These are phyloP conservation scores for Siniperca obscura DNA, from an alignment of 2,797 vertebrate species.

Conservation along the genomic window DNA sequence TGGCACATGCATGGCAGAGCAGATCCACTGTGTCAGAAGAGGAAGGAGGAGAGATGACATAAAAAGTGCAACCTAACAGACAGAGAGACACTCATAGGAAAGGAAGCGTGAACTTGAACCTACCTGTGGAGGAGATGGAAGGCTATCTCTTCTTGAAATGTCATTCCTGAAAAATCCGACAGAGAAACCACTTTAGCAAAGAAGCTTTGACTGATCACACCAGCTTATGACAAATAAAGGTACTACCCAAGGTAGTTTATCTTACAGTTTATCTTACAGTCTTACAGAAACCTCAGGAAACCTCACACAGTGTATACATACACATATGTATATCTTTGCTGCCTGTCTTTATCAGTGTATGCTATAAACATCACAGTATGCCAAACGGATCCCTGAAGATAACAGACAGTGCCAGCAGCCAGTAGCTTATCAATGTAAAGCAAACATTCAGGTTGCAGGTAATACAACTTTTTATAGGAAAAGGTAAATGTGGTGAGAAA, in stretches of 20 bases:
- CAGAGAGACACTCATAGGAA: background rate
- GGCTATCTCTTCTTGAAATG: constrained; percentile 49
- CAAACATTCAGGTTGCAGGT: background rate
- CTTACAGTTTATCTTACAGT: background rate
- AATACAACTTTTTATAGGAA: background rate
- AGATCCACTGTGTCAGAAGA: background rate
- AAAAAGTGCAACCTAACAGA: background rate
- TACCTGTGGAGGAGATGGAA: constrained; percentile 62
- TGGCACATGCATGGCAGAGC: background rate
- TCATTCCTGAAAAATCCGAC: constrained; percentile 66
- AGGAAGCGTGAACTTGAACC: constrained; percentile 2
- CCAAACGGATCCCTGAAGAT: constrained; percentile 5
- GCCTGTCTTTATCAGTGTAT: constrained; percentile 32
- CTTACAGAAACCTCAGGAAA: constrained; percentile 3
- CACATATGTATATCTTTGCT: constrained; percentile 13
- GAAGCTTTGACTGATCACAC: background rate
- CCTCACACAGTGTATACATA: background rate
- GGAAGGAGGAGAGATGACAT: background rate
- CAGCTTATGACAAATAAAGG: constrained; percentile 16
- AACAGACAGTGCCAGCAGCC: constrained; percentile 6
- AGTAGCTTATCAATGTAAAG: constrained; percentile 38
- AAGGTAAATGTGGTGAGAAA: constrained; percentile 7
- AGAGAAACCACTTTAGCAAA: constrained; percentile 20
- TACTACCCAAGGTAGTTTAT: background rate
- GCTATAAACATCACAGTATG: constrained; percentile 29